Conservation (phyloP, 2,113 vertebrate genomes). For the Siniperca chuatsi region DNA sequence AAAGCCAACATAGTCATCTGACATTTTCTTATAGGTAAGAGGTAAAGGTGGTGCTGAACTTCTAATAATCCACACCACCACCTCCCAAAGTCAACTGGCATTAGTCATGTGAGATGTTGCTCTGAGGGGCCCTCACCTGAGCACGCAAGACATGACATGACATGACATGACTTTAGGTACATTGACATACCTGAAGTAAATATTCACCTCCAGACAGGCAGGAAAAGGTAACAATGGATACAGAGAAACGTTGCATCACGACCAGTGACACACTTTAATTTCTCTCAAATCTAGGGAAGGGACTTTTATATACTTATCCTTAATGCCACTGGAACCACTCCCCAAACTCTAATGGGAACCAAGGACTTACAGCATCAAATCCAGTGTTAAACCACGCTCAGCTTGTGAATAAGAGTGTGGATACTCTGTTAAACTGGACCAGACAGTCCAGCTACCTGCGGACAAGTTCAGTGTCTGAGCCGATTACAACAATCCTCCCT, state of each 20-base stretch:
- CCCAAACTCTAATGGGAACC: not conserved
- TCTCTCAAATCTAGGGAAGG: not conserved
- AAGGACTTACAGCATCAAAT: not conserved
- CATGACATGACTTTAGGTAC: not conserved
- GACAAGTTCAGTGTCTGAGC: not conserved
- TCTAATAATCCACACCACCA: not conserved
- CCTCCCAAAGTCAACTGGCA: not conserved
- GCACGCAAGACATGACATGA: slow-evolving; percentile 18
- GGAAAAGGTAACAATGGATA: not conserved
- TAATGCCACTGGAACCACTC: not conserved
- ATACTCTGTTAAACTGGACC: not conserved
- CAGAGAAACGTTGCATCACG: not conserved
- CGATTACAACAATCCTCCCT: not conserved
- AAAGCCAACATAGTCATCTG: not conserved
- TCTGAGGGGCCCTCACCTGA: not conserved
- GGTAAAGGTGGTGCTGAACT: not conserved
- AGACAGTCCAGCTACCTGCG: not conserved
- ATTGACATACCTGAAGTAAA: not conserved
- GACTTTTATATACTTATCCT: not conserved
- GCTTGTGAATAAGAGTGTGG: not conserved
- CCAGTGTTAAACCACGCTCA: not conserved
- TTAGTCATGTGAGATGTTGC: not conserved
- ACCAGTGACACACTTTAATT: not conserved
- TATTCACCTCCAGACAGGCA: not conserved
- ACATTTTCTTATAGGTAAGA: not conserved